These are phyloP conservation scores for Chymomyza fuscimana DNA, from an alignment of 2,888 invertebrate species.

Conservation along the genomic window DNA sequence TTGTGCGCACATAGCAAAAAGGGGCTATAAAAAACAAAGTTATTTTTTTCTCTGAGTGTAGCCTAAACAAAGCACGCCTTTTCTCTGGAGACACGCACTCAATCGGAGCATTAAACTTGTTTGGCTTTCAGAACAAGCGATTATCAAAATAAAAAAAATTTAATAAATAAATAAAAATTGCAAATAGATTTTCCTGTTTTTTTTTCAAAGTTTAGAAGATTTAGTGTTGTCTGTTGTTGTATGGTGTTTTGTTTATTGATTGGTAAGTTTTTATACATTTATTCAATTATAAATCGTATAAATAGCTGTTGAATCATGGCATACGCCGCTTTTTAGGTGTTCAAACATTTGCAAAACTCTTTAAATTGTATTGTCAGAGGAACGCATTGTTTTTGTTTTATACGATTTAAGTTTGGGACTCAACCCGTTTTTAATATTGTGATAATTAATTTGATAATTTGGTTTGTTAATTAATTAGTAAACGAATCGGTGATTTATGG, in stretches of 20 bases:
- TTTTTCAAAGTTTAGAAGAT: slow-evolving; percentile 3
- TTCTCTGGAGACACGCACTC: slow-evolving; percentile 21
- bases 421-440: slow-evolving; percentile 62
- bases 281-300: slow-evolving; percentile 35
- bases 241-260: slow-evolving; percentile 45
- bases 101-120: slow-evolving; percentile 54
- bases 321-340: slow-evolving; percentile 17
- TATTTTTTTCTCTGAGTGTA: not conserved
- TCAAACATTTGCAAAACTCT: slow-evolving; percentile 49
- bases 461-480: slow-evolving; percentile 49
- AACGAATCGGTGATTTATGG: slow-evolving; percentile 36
- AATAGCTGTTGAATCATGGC: slow-evolving; percentile 54
- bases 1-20: slow-evolving; percentile 41
- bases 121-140: slow-evolving; percentile 40
- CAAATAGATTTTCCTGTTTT: slow-evolving; percentile 16
- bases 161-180: slow-evolving; percentile 36
- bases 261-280: slow-evolving; percentile 21
- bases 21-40: slow-evolving; percentile 13
- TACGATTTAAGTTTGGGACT: slow-evolving; percentile 23
- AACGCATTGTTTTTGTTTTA: slow-evolving; percentile 13
- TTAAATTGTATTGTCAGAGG: not conserved
- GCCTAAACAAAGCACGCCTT: slow-evolving; percentile 48
- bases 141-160: slow-evolving; percentile 31
- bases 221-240: slow-evolving; percentile 17
- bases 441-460: slow-evolving; percentile 60